Evolutionary conservation across 2,797 vertebrate species (phyloP), one percentile per base, ranked within the genome.

Genomic region (Antrozous pallidus): DNA sequence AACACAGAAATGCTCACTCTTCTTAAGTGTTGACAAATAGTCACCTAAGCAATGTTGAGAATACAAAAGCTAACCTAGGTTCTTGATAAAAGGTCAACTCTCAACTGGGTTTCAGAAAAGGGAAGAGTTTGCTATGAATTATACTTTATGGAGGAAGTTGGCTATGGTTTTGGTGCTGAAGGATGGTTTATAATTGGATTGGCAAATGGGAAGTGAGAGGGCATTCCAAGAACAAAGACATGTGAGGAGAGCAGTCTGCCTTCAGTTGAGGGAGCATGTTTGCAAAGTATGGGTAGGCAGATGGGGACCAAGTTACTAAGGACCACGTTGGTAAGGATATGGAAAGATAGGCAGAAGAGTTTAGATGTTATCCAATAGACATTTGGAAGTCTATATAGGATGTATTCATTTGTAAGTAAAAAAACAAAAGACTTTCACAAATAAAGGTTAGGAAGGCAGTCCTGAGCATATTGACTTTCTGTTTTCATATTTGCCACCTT

Each of bases 341-440:
- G 47, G 90, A 85, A 85, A 85, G 54, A 6, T 10, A 75, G 38
- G n/a, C 40, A 74, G 70, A 87, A 58, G 36, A 85, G 73, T 82
- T 94, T 81, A 65, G 31, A 81, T 81, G 77, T 84, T 88, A 87
- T 71, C 63, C 8, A 78, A 28, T 42, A 90, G 45, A 75, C 8
- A 75, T 28, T 42, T 90, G 28, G 51, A 22, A 82, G 40, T 33
- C 20, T 67, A 0, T 65, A 33, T 47, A 69, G 18, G 8, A 65
- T 87, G 6, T 13, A 75, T 75, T 94, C 14, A 81, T 70, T 81
- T 84, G 2, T 42, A 88, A 81, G 54, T 90, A 88, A 94, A 47
- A 73, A 36, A 94, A 73, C 92, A 69, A 91, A 38, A 33, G 63
- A 70, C n/a, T 87, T 87, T 75, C 36, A 63, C 31, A 83, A 88